A percentile compares a stretch with the other conserved stretches of the same genome.
phyloP scores from a whole-genome alignment of 2,797 vertebrate genomes.

The Hapalemur alaotrensis region DNA sequence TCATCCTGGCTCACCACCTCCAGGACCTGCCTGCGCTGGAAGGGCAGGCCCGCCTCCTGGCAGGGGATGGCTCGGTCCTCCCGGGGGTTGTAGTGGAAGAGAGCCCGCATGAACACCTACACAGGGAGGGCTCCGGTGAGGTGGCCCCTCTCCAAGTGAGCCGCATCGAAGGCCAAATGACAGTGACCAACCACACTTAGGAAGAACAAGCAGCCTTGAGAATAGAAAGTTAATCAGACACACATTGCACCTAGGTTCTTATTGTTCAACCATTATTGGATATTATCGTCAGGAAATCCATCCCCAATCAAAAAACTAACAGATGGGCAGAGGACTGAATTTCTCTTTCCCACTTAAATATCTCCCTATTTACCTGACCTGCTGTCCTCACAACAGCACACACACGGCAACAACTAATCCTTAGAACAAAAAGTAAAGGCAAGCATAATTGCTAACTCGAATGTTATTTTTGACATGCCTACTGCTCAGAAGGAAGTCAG shows the following conservation, averaged over 20 bases:
- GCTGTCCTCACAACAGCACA: background rate
- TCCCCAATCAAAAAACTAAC: background rate
- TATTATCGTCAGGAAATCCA: background rate
- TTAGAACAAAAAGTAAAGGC: background rate
- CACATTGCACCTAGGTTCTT: background rate
- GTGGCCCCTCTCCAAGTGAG: accelerated
- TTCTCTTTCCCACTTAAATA: background rate
- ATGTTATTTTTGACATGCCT: background rate
- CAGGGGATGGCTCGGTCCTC: conserved; percentile 88
- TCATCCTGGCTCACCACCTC: conserved; percentile 88
- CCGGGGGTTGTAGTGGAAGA: conserved; percentile 87
- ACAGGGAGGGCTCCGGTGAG: background rate
- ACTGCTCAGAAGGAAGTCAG: background rate
- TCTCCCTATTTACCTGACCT: background rate
- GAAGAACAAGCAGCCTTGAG: background rate
- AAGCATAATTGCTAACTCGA: background rate
- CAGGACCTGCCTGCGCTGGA: conserved; percentile 83
- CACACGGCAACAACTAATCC: background rate
- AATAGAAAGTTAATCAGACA: background rate
- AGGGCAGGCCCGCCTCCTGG: conserved; percentile 87
- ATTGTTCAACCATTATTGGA: background rate
- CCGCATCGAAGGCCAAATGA: accelerated
- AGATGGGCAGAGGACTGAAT: background rate
- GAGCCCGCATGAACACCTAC: conserved; percentile 87
- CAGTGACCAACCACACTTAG: accelerated